Evolutionary conservation across 2,113 vertebrate genomes (phyloP).

Genomic region (Fukomys damarensis): DNA sequence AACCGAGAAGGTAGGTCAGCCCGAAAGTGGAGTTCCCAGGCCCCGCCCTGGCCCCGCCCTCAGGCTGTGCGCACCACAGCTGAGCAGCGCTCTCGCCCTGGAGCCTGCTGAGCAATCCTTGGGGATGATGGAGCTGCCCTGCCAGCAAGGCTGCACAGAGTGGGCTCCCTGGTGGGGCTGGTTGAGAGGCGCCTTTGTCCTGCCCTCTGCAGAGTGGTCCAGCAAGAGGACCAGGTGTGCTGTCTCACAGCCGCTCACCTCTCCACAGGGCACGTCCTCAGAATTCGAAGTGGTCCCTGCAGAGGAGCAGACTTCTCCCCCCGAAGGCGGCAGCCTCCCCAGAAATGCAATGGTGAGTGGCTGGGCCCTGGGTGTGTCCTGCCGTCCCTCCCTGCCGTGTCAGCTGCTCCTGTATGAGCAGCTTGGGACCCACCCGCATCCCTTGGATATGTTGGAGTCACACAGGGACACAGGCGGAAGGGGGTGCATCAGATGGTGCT

Average conservation of each 20-base stretch:
- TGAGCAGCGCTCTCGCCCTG: too few species aligned
- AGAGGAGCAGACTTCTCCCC: conserved; percentile 84
- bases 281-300: conserved; percentile 92
- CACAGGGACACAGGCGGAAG: not conserved
- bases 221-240: not conserved
- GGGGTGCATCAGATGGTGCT: too few species aligned
- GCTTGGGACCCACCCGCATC: not conserved
- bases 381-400: not conserved
- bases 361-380: not conserved
- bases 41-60: too few species aligned
- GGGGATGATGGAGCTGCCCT: not conserved
- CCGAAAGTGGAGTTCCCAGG: too few species aligned
- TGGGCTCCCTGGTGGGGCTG: not conserved
- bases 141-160: not conserved
- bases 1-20: not conserved
- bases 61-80: too few species aligned
- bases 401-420: not conserved
- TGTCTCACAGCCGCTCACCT: not conserved
- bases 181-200: not conserved
- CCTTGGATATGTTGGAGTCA: not conserved
- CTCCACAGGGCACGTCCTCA: conserved; percentile 90
- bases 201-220: not conserved
- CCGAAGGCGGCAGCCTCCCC: conserved; percentile 69
- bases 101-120: too few species aligned
- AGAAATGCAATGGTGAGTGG: conserved; percentile 65